phyloP scores from a whole-genome alignment of 2,797 vertebrate species.

The Mionectes olivaceus region DNA sequence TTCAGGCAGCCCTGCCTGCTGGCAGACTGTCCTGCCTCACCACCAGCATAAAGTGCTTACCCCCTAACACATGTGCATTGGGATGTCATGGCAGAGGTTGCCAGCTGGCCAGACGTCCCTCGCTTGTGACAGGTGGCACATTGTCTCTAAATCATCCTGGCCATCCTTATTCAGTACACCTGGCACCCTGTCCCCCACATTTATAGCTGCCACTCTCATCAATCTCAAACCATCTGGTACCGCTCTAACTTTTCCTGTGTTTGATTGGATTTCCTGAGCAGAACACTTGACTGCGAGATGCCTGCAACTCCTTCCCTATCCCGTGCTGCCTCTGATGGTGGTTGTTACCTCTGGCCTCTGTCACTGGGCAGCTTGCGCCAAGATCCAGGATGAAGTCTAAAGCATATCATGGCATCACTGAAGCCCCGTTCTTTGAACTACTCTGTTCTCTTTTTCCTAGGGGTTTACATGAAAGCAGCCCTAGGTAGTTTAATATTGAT shows the following conservation, averaged over 20 bases:
- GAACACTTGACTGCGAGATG: not conserved
- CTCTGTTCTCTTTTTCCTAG: not conserved
- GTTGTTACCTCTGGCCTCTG: not conserved
- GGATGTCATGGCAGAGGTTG: not conserved
- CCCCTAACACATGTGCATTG: not conserved
- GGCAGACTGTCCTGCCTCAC: not conserved
- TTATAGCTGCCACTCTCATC: not conserved
- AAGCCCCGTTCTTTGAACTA: not conserved
- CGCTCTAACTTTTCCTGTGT: not conserved
- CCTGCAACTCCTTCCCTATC: not conserved
- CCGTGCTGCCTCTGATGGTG: not conserved
- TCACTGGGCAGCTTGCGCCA: not conserved
- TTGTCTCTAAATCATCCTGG: not conserved
- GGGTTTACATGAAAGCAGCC: conserved; percentile 26
- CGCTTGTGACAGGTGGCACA: conserved; percentile 12
- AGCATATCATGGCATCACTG: not conserved
- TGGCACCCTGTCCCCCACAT: not conserved
- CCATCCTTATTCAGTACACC: not conserved
- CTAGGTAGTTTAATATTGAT: conserved; percentile 27
- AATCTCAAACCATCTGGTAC: conserved; percentile 8
- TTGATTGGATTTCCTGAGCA: not conserved
- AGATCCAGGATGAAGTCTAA: not conserved
- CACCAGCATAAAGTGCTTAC: not conserved
- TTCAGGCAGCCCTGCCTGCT: not conserved
- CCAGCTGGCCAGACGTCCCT: conserved; percentile 21